A percentile compares a stretch with the other conserved stretches of the same genome.
phyloP scores from a whole-genome alignment of 2,113 vertebrate genomes.

The Pygoscelis adeliae region DNA sequence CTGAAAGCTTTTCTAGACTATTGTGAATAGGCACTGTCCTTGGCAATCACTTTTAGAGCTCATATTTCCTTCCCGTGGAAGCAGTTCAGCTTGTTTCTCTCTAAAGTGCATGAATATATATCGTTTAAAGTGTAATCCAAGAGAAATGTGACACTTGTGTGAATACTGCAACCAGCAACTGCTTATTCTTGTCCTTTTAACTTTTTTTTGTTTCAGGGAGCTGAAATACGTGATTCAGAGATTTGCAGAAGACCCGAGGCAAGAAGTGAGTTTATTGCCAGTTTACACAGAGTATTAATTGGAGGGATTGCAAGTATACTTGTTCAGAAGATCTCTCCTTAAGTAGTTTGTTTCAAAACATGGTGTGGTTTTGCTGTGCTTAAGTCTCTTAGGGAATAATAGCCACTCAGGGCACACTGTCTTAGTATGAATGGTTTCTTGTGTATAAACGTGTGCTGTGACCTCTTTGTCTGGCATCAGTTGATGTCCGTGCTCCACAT shows the following conservation, averaged over 20 bases:
- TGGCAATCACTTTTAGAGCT: not conserved
- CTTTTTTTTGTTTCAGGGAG: constrained; percentile 78
- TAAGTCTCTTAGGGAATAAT: not conserved
- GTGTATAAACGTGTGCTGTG: not conserved
- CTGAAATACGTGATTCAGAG: constrained; percentile 98
- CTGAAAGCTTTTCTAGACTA: not conserved
- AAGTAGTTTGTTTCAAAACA: not conserved
- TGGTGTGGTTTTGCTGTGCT: not conserved
- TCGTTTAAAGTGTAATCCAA: not conserved
- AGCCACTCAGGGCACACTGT: not conserved
- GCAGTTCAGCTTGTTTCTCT: not conserved
- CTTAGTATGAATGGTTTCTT: not conserved
- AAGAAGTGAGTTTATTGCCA: constrained; percentile 84
- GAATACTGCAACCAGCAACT: not conserved
- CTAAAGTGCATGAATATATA: not conserved
- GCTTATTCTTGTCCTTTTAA: not conserved
- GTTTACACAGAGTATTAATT: not conserved
- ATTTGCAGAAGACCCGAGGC: constrained; percentile 95
- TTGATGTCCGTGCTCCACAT: not conserved
- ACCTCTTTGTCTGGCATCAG: not conserved
- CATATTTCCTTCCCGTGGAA: not conserved
- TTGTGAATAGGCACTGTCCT: not conserved
- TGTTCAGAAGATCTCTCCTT: not conserved
- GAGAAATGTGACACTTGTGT: not conserved
- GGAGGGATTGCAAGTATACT: not conserved